Conservation (phyloP, 2,888 invertebrate genomes). For the Himalopsyche anomala region DNA sequence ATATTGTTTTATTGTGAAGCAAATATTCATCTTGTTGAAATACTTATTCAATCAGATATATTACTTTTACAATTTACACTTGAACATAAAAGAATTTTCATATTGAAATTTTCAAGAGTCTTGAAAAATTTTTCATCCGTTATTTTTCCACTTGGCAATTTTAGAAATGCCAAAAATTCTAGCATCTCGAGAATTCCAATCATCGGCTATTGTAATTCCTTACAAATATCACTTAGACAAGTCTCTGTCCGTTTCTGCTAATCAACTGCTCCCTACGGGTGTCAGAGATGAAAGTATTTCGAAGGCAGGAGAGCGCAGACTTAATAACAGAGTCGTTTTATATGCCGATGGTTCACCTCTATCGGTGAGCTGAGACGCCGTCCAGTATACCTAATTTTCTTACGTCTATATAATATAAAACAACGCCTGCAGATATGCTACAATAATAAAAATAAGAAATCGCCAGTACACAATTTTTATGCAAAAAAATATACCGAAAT, state of each 20-base stretch:
- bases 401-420: too few species aligned
- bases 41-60: conserved; percentile 4
- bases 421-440: too few species aligned
- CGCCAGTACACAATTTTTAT: too few species aligned
- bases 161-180: background rate
- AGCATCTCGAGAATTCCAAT: conserved; percentile 6
- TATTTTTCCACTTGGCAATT: conserved; percentile 19
- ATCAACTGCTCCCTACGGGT: conserved; percentile 17
- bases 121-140: background rate
- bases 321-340: background rate
- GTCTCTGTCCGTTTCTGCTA: conserved; percentile 11
- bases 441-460: too few species aligned
- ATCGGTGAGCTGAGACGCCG: background rate
- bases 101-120: conserved; percentile 21
- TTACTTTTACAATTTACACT: conserved; percentile 6
- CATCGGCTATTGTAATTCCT: conserved; percentile 5
- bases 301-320: background rate
- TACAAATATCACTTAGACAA: conserved; percentile 30
- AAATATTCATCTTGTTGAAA: background rate
- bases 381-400: too few species aligned
- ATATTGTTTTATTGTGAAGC: too few species aligned
- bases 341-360: background rate
- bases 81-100: conserved; percentile 18
- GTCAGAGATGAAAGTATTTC: background rate
- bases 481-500: too few species aligned